A percentile compares a stretch with the other conserved stretches of the same genome.
Evolutionary conservation across 2,888 invertebrate species (phyloP).

Genomic region (Polietes domitor): DNA sequence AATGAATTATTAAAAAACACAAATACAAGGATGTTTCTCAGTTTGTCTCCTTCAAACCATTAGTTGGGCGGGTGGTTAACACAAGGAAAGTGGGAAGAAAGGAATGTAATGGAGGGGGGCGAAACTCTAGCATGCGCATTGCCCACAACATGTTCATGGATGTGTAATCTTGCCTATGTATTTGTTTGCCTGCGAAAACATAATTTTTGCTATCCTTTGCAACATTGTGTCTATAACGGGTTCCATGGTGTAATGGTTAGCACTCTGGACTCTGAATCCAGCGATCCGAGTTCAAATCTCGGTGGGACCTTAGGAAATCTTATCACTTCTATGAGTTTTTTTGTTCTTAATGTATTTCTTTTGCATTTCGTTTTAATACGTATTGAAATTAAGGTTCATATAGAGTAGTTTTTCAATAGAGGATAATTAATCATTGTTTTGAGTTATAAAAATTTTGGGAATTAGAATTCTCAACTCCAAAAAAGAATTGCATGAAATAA

Average conservation of each 20-base stretch:
- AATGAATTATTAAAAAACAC: background rate
- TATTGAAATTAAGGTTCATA: no score
- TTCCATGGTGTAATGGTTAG: constrained; percentile 79
- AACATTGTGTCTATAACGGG: constrained; percentile 68
- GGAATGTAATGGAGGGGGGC: background rate
- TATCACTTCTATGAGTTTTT: constrained; percentile 14
- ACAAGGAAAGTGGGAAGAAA: background rate
- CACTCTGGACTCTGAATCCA: constrained; percentile 80
- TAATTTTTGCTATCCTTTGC: constrained; percentile 43
- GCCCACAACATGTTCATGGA: background rate
- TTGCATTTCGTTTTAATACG: background rate
- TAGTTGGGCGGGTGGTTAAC: background rate
- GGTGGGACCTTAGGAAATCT: constrained; percentile 74
- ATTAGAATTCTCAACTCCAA: no score
- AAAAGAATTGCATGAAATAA: no score
- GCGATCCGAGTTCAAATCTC: constrained; percentile 79
- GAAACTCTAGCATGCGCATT: constrained; percentile 22
- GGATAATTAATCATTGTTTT: no score
- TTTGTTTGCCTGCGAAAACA: constrained; percentile 37
- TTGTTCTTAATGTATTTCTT: background rate
- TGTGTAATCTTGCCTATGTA: constrained; percentile 5
- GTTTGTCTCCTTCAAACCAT: background rate
- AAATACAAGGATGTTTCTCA: background rate
- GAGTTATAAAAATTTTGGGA: no score
- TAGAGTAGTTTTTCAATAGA: no score